Conservation (phyloP, 2,888 invertebrate genomes). For the Brenthis daphne region DNA sequence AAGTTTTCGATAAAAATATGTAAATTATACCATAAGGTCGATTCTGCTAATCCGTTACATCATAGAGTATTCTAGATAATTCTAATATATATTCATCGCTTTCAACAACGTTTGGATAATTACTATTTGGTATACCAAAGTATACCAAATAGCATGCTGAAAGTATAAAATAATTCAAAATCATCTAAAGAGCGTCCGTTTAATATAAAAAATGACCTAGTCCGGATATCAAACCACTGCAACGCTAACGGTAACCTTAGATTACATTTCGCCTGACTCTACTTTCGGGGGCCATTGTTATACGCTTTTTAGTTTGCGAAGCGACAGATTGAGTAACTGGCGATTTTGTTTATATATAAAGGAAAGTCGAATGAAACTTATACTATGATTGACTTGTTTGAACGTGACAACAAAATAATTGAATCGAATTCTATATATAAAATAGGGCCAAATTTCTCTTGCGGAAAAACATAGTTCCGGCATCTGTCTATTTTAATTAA, state of each 20-base stretch:
- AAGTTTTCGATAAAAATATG: neutral
- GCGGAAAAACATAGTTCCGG: neutral
- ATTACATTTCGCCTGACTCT: slow-evolving; percentile 69
- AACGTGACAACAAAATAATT: slow-evolving; percentile 16
- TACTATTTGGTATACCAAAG: slow-evolving; percentile 17
- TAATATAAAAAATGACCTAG: slow-evolving; percentile 76
- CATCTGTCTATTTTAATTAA: too few species aligned
- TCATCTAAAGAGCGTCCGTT: slow-evolving; percentile 31
- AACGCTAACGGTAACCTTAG: slow-evolving; percentile 72
- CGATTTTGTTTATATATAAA: slow-evolving; percentile 26
- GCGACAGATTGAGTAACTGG: slow-evolving; percentile 40
- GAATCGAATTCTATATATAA: slow-evolving; percentile 1
- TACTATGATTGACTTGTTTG: slow-evolving; percentile 9
- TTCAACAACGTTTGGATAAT: slow-evolving; percentile 13
- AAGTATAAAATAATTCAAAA: slow-evolving; percentile 34
- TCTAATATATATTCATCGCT: slow-evolving; percentile 5
- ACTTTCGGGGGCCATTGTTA: slow-evolving; percentile 64
- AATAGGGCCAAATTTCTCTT: neutral
- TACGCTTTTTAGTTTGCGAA: slow-evolving; percentile 58
- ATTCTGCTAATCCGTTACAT: neutral
- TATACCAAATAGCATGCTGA: slow-evolving; percentile 23
- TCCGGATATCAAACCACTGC: slow-evolving; percentile 75
- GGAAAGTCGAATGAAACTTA: slow-evolving; percentile 8
- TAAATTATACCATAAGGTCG: too few species aligned
- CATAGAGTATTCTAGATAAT: neutral